Evolutionary conservation across 2,888 invertebrate genomes (phyloP).

Genomic region (Drosophila parthenogenetica): DNA sequence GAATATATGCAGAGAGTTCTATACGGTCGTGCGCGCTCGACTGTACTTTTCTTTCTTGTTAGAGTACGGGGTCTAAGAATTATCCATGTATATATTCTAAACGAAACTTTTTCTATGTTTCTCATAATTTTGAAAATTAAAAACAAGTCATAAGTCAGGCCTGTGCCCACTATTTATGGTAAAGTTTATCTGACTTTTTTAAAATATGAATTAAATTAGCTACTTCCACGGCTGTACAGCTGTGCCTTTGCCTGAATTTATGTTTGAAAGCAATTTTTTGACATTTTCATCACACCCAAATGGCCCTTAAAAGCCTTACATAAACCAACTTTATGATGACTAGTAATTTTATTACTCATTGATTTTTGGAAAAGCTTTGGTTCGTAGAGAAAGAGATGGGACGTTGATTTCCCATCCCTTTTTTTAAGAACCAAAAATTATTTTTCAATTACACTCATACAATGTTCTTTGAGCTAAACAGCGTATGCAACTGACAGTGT

Average conservation of each 20-base stretch:
- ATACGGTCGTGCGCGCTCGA: no score
- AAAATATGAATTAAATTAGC: constrained; percentile 2
- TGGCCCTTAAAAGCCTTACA: neutral
- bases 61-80: no score
- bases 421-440: no score
- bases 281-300: constrained; percentile 1
- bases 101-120: no score
- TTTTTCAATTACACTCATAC: constrained; percentile 62
- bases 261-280: constrained; percentile 15
- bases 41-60: no score
- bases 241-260: constrained; percentile 4
- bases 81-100: no score
- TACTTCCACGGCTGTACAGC: constrained; percentile 11
- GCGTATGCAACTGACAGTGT: constrained; percentile 26
- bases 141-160: constrained; percentile 10
- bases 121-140: neutral
- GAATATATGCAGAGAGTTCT: no score
- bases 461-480: constrained; percentile 18
- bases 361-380: constrained; percentile 33
- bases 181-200: neutral
- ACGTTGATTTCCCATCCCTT: no score
- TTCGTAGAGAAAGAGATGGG: constrained; percentile 51
- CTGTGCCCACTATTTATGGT: constrained; percentile 3
- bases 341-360: constrained; percentile 49
- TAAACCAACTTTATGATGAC: constrained; percentile 3